Evolutionary conservation across 1,140 invertebrate genomes (phyloP), one percentile per base, ranked within the genome.

Genomic region (Chrysomallon squamiferum): DNA sequence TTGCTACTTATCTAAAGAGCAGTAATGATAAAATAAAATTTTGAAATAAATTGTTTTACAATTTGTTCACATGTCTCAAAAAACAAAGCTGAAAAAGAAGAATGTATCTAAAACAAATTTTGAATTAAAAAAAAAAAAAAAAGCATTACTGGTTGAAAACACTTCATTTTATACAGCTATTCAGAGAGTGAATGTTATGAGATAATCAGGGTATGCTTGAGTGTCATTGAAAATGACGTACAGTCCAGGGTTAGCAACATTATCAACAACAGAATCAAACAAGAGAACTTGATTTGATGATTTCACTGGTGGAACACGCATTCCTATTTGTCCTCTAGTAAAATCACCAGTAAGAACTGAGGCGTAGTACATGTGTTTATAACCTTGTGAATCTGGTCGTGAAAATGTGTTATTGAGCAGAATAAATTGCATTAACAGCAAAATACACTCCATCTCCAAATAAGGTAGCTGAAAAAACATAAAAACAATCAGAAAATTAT

Each of bases 201-300:
- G 50, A 59, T 76, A 78, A 22, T 71, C 65, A 20, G 76, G 76
- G 59, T 78, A 78, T 7, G 68, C 74, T 47, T 76, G 74, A 2
- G 66, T 62, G 61, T 78, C 76, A 61, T 68, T 62, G 25, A 78
- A 78, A 18, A 78, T 72, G 5, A 78, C 59, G 47, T 50, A 78
- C 54, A 78, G 71, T 2, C 4, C 5, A 20, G 73, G 72, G n/a
- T 30, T 66, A 1, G 22, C 11, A 7, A 58, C 5, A 35, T 66
- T 65, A 29, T 78, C 66, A 2, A 72, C 72, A 5, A 75, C 68
- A 25, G 72, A 75, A 45, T 78, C 68, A 60, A 71, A 68, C n/a
- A n/a, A 50, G 41, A 9, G 57, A 30, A 30, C 47, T 1, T n/a
- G 45, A 47, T n/a, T 47, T n/a, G 45, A n/a, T 3, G 35, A 18